Evolutionary conservation across 2,797 vertebrate species (phyloP).

Genomic region (Erithacus rubecula): DNA sequence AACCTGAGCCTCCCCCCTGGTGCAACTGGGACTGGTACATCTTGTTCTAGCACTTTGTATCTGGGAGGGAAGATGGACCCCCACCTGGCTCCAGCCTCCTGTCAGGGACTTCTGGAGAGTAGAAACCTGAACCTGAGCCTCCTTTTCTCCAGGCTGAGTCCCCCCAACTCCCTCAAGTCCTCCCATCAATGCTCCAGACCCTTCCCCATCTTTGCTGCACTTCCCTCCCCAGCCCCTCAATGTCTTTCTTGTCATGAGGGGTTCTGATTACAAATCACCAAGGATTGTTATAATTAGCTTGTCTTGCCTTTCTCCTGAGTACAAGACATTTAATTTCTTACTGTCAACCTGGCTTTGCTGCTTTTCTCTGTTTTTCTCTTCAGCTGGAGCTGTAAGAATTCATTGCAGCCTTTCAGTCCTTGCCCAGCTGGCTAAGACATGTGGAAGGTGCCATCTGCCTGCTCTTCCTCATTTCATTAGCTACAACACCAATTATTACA

Average conservation of each 20-base stretch:
- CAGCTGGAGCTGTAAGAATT: not conserved
- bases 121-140: not conserved
- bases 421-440: not conserved
- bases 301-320: not conserved
- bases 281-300: not conserved
- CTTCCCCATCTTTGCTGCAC: not conserved
- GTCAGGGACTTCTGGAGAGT: not conserved
- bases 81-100: not conserved
- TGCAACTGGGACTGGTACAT: not conserved
- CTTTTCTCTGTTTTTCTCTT: not conserved
- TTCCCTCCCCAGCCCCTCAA: not conserved
- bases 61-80: accelerated
- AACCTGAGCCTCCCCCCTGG: not conserved
- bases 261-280: not conserved
- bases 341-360: not conserved
- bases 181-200: not conserved
- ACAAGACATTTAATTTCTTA: not conserved
- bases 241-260: not conserved
- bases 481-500: not conserved
- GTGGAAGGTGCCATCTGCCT: not conserved
- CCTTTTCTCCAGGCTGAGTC: not conserved
- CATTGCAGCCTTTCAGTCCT: not conserved
- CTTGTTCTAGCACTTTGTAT: not conserved
- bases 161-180: not conserved
- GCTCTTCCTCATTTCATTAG: not conserved